phyloP scores from a whole-genome alignment of 2,888 invertebrate genomes.

The Branchellion lobata region DNA sequence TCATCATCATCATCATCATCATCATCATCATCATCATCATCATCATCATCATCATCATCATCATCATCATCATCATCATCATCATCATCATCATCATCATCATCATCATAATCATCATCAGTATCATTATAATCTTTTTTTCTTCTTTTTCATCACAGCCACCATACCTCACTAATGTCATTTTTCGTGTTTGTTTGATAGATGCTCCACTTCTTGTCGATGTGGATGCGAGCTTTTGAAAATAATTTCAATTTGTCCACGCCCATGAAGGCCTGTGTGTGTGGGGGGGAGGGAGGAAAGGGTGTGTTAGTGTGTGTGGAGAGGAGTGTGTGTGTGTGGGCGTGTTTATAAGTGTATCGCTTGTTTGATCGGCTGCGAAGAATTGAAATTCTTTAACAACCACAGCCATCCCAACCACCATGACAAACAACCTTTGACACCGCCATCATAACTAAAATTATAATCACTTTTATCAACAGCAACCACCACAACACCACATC shows the following conservation, averaged over 20 bases:
- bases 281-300: background rate
- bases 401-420: constrained; percentile 1
- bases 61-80: constrained; percentile 29
- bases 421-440: too few relatives aligned
- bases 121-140: constrained; percentile 51
- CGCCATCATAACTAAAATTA: too few relatives aligned
- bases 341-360: too few relatives aligned
- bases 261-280: constrained; percentile 27
- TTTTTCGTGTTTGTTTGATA: constrained; percentile 18
- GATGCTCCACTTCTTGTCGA: constrained; percentile 19
- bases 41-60: constrained; percentile 29
- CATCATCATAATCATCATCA: constrained; percentile 1
- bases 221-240: constrained; percentile 20
- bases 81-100: constrained; percentile 6
- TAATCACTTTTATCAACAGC: too few relatives aligned
- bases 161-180: constrained; percentile 13
- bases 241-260: constrained; percentile 27
- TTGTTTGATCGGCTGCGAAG: background rate
- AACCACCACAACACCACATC: background rate
- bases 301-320: background rate
- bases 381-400: background rate
- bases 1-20: constrained; percentile 25
- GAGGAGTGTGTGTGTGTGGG: too few relatives aligned
- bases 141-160: background rate
- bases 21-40: constrained; percentile 1